These are phyloP conservation scores for Rhopalosiphum maidis DNA, from an alignment of 1,140 invertebrate species.

Conservation along the genomic window DNA sequence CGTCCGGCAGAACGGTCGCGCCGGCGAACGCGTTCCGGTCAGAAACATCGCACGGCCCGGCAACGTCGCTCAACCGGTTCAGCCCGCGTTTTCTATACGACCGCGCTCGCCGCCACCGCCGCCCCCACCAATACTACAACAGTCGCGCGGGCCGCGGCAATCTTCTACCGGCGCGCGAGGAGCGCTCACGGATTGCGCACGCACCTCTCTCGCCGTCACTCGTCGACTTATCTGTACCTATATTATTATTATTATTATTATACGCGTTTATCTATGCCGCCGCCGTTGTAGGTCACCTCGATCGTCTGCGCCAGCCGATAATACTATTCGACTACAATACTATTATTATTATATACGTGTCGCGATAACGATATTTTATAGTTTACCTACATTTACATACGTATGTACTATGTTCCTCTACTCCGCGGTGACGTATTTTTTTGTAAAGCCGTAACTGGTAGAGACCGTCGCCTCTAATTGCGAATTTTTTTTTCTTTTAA, in stretches of 20 bases:
- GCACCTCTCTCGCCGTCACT: neutral
- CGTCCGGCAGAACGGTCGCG: neutral
- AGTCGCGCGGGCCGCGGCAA: neutral
- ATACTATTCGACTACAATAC: neutral
- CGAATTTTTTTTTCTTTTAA: neutral
- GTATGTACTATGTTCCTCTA: too few relatives aligned
- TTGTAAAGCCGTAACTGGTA: neutral
- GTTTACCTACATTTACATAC: neutral
- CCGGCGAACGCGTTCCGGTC: constrained; percentile 47
- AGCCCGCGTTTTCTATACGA: constrained; percentile 51
- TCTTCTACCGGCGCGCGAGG: neutral
- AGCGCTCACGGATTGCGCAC: constrained; percentile 11
- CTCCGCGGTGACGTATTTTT: neutral
- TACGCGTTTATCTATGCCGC: constrained; percentile 26
- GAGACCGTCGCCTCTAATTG: too few relatives aligned
- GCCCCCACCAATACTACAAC: neutral
- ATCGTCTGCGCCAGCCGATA: neutral
- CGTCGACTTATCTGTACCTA: neutral
- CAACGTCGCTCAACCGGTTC: constrained; percentile 56
- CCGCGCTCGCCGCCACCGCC: neutral
- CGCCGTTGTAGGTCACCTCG: constrained; percentile 36
- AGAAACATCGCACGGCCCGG: constrained; percentile 49
- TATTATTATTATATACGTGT: neutral
- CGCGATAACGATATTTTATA: neutral
- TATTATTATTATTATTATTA: neutral